Base-by-base conservation (phyloP, 2,888 invertebrate species). In the Eucriotettix oculatus region DNA sequence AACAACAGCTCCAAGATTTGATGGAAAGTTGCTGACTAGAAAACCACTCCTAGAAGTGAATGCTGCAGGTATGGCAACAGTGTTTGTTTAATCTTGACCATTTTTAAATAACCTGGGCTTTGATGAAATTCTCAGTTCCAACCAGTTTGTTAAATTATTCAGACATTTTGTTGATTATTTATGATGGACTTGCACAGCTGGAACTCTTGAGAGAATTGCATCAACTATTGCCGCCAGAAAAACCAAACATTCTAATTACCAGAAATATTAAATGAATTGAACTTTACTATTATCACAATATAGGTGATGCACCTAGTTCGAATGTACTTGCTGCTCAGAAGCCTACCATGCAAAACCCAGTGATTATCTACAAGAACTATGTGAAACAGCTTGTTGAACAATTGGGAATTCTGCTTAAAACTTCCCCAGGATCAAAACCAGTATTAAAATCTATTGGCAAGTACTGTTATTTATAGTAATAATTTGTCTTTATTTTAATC, bases 1-100 rank as follows among this genome's bases (percentile, higher is more conserved):
- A 66, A 94, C 96, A 40, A 94, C 91, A 77, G 92, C 94, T 14
- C 98, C 98, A 0, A 81, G 98, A 62, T 86, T 90, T 66, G 81
- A 61, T 42, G 58, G 58, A 44, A 44, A 41, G 11, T 7, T 48
- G 14, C 53, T 42, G 52, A 14, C 54, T 40, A 58, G 58, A 54
- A 80, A 84, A 63, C 89, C 90, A 12, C 77, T 91, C 16, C 74
- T 79, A 54, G 87, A 87, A 72, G 79, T 85, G 68, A 85, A 81
- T 69, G 74, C 74, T 16, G 58, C 42, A 12, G 53, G 61, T 61
- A 56, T 52, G 58, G 58, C 14, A 42, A 40, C 9, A 1, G 29
- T 14, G n/a, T 5, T 29, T 29, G 2, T 29, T 7, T 29, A 29
- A 29, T 29, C 29, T 29, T 29, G 29, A 29, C n/a, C n/a, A n/a